Percentiles rank a stretch among this genome's conserved stretches.
These are phyloP conservation scores for Prorops nasuta DNA, from an alignment of 1,140 invertebrate genomes.

Conservation along the genomic window DNA sequence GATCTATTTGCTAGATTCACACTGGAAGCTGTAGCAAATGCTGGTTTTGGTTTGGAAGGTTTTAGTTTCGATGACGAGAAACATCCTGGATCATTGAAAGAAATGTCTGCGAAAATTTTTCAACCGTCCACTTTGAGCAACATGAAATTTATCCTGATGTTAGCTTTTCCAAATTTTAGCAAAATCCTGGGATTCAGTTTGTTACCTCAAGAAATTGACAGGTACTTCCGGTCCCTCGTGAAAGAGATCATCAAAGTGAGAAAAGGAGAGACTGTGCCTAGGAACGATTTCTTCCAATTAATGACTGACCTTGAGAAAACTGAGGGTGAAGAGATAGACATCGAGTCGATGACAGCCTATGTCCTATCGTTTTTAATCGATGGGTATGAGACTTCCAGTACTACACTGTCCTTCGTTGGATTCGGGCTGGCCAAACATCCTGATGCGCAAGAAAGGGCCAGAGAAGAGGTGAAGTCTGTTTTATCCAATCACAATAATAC, in stretches of 20 bases:
- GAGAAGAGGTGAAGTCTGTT: conserved; percentile 50
- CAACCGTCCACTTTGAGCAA: background rate
- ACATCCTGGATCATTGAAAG: conserved; percentile 13
- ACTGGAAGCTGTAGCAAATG: conserved; percentile 24
- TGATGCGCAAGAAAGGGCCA: conserved; percentile 55
- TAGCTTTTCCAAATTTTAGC: background rate
- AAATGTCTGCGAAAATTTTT: conserved; percentile 2
- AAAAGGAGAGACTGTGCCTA: background rate
- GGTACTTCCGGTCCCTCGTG: background rate
- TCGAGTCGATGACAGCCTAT: background rate
- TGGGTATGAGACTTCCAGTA: conserved; percentile 62
- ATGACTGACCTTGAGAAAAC: background rate
- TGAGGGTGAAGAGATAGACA: background rate
- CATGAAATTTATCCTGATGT: background rate
- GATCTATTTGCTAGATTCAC: conserved; percentile 31
- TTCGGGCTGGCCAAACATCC: conserved; percentile 57
- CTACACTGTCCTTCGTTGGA: conserved; percentile 50
- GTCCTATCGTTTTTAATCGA: conserved; percentile 47
- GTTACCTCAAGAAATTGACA: background rate
- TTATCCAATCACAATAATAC: conserved; percentile 18
- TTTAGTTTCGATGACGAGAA: conserved; percentile 30
- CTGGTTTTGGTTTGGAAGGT: conserved; percentile 29
- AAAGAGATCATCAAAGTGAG: background rate
- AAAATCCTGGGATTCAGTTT: background rate
- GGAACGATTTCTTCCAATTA: background rate